Base-by-base conservation (phyloP, 2,888 invertebrate genomes). In the Barypeithes pellucidus region DNA sequence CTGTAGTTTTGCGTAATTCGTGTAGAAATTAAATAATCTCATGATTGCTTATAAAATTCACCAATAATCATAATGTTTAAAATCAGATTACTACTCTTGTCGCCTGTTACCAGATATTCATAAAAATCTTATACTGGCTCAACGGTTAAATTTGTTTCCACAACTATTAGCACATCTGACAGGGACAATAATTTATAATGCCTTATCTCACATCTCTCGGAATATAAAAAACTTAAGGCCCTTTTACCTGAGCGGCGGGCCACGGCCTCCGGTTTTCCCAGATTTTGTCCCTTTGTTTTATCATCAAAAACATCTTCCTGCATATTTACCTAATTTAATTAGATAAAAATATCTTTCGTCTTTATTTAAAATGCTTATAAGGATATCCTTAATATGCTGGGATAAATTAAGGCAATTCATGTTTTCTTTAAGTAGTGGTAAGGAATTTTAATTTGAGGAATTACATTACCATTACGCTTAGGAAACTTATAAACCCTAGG, bases 241-340 rank as follows among this genome's bases (percentile, higher is more conserved):
- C 57, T 67, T 72, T 39, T 72, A 72, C 72, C 72, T 72, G 72
- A 39, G 52, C 14, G 67, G 12, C 67, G 47, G 29, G 36, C 24
- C 18, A 45, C 45, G 45, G 29, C 7, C 36, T 63, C 54, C 4
- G 8, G n/a, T 18, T 45, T 69, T 70, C 70, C 66, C 71, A 29
- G 57, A 63, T 73, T 73, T 67, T 62, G 60, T 22, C 72, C 68
- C 68, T 69, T 75, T 59, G 63, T 68, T 59, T 71, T 66, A 73
- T 73, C 67, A 45, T 20, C 12, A 2, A 14, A 11, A 29, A 47
- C 14, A 60, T 68, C 69, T 60, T 69, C 66, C 66, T 43, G 72
- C 62, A 75, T 75, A 72, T 75, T 72, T 72, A 65, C 36, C 24
- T 75, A 75, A 72, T 68, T 75, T 68, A 75, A 72, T 75, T 75